Conservation (phyloP, 2,888 invertebrate genomes). For the Andricus quercusramuli region DNA sequence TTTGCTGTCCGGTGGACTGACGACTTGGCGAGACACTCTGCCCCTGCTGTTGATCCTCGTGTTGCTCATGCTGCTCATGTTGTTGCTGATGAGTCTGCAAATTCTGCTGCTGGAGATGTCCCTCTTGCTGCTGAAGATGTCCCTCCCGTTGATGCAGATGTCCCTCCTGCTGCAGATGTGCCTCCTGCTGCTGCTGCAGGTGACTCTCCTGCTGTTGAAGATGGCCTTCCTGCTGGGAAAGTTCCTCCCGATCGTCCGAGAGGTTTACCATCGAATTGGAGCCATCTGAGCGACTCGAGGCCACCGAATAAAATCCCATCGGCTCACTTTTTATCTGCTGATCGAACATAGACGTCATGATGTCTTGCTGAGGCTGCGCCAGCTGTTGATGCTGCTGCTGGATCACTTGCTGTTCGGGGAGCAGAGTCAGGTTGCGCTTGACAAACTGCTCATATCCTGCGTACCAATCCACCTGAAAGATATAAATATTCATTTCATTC, state of each 20-base stretch:
- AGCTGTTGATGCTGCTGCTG: slow-evolving; percentile 65
- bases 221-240: slow-evolving; percentile 74
- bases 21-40: slow-evolving; percentile 66
- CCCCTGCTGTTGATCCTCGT: slow-evolving; percentile 68
- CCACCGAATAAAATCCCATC: slow-evolving; percentile 82
- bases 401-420: slow-evolving; percentile 74
- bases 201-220: slow-evolving; percentile 76
- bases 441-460: slow-evolving; percentile 79
- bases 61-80: slow-evolving; percentile 60
- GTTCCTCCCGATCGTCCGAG: slow-evolving; percentile 75
- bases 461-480: slow-evolving; percentile 78
- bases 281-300: slow-evolving; percentile 76
- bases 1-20: slow-evolving; percentile 74
- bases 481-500: slow-evolving; percentile 39
- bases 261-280: slow-evolving; percentile 77
- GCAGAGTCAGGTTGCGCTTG: slow-evolving; percentile 79
- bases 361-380: slow-evolving; percentile 66
- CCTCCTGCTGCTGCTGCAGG: slow-evolving; percentile 58
- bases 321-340: slow-evolving; percentile 87
- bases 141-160: slow-evolving; percentile 51
- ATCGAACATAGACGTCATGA: slow-evolving; percentile 83
- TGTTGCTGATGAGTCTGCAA: slow-evolving; percentile 20
- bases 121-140: slow-evolving; percentile 73
- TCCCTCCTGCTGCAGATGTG: slow-evolving; percentile 54
- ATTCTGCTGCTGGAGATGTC: slow-evolving; percentile 64